Percentiles rank a stretch among this genome's conserved stretches.
Evolutionary conservation across 1,140 invertebrate species (phyloP).

Genomic region (Littorina saxatilis): DNA sequence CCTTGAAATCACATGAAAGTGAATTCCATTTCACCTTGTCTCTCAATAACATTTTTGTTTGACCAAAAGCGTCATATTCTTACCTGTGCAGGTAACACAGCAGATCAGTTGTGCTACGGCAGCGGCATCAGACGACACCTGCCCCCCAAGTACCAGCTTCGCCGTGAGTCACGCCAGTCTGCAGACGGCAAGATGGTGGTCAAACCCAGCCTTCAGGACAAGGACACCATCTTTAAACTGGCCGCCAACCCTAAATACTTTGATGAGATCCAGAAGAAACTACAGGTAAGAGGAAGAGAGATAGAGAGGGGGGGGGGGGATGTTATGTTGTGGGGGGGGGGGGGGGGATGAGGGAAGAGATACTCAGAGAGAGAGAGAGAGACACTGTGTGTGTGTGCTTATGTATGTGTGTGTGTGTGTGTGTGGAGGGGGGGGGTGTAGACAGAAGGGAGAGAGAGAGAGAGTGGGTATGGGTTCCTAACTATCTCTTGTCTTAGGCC

Average conservation of each 20-base stretch:
- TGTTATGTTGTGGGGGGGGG: no score
- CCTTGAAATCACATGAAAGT: no score
- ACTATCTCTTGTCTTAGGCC: not conserved
- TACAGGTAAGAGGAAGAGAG: conserved; percentile 45
- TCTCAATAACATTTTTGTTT: no score
- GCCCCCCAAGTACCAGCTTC: conserved; percentile 49
- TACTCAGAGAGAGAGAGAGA: not conserved
- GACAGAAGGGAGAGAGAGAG: not conserved
- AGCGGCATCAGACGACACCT: conserved; percentile 49
- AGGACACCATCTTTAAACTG: conserved; percentile 59
- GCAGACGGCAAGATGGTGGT: conserved; percentile 18
- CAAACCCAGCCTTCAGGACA: conserved; percentile 60
- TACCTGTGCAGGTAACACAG: conserved; percentile 59
- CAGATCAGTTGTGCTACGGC: conserved; percentile 58
- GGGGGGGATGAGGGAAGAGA: no score
- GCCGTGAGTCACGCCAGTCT: conserved; percentile 28
- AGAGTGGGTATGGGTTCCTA: not conserved
- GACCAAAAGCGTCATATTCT: no score
- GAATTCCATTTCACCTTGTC: no score
- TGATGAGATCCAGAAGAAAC: conserved; percentile 62
- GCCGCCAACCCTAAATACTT: conserved; percentile 50
- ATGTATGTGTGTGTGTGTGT: not conserved
- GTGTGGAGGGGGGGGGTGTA: not conserved
- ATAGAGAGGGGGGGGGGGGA: not conserved
- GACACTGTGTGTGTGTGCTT: not conserved